Base-by-base conservation (phyloP, 2,113 vertebrate genomes). In the Promerops cafer region DNA sequence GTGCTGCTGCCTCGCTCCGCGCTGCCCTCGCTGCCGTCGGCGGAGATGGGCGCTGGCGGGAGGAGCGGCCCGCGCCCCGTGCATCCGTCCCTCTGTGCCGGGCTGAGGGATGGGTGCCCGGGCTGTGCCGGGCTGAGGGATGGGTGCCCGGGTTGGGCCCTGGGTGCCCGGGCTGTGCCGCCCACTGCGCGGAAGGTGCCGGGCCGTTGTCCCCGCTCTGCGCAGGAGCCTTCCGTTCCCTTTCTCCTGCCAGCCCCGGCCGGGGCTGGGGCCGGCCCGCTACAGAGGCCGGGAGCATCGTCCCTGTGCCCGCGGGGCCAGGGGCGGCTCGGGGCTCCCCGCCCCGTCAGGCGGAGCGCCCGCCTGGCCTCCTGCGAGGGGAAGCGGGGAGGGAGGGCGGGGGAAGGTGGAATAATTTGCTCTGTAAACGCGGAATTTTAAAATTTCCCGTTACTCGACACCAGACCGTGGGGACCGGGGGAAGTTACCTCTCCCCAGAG, bases 371-470 rank as follows among this genome's bases (percentile, higher is more conserved):
- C 18, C 60, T 33, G 83, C 39, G 61, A 27, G 59, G 40, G 37
- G 53, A 9, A 79, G 42, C 4, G 13, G 24, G 16, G 26, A 3
- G 35, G 33, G 4, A 1, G 18, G 6, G 13, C 2, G 15, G 7
- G 21, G 54, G 7, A 13, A 44, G 15, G 7, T 18, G 54, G 7
- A 13, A 44, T 54, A 66, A 59, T 50, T 77, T 16, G 30, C 49
- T 76, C 40, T 87, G 70, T 78, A 83, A 94, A 69, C 2, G 49
- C 16, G 26, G 59, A 79, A 71, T 59, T 72, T 80, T 47, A 39
- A 83, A 83, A 49, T 69, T 91, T 87, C 76, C 74, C 90, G 77
- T 87, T 72, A 83, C 54, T 64, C 44, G 82, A 76, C 78, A 27
- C 61, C 57, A 24, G 74, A 8, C 64, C 35, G 49, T 40, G 79